phyloP scores from a whole-genome alignment of 2,113 vertebrate species.

The Monarcha castaneiventris region DNA sequence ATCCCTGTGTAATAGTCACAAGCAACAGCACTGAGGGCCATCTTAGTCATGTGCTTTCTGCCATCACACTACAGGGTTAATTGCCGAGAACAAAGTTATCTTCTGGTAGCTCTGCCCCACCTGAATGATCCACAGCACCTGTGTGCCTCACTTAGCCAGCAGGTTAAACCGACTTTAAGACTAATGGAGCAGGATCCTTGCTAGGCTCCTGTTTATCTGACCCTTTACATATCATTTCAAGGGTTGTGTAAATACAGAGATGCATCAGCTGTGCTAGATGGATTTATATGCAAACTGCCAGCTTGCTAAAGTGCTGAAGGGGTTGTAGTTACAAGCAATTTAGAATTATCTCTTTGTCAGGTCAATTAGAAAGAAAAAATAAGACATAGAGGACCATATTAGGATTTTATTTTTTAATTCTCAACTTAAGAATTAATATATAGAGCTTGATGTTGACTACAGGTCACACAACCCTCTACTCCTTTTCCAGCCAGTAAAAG shows the following conservation, averaged over 20 bases:
- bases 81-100: not conserved
- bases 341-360: not conserved
- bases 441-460: not conserved
- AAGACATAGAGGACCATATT: not conserved
- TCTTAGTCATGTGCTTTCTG: not conserved
- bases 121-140: not conserved
- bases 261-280: not conserved
- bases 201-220: not conserved
- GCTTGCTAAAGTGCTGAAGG: not conserved
- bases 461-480: not conserved
- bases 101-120: not conserved
- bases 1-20: not conserved
- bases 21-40: not conserved
- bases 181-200: not conserved
- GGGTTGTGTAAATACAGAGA: not conserved
- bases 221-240: not conserved
- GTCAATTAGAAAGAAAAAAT: not conserved
- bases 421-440: not conserved
- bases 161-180: not conserved
- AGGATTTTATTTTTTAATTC: not conserved
- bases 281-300: not conserved
- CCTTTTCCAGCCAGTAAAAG: not conserved
- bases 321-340: not conserved
- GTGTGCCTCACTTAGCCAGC: not conserved
- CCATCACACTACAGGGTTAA: not conserved